Evolutionary conservation across 2,797 vertebrate genomes (phyloP).

Genomic region (Lagocephalus sceleratus): DNA sequence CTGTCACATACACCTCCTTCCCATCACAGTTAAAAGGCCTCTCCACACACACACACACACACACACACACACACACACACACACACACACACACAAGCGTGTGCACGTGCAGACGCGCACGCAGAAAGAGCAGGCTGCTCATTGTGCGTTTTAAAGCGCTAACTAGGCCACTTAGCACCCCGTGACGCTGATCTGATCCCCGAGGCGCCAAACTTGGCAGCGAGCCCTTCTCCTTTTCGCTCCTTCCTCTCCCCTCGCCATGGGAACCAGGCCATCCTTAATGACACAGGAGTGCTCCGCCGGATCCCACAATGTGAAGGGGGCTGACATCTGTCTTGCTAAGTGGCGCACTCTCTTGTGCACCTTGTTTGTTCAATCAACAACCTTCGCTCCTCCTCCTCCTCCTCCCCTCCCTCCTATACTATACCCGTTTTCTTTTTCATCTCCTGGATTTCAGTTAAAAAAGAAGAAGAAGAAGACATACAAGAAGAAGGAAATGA

Average conservation of each 20-base stretch:
- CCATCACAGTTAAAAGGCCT: slow-evolving; percentile 73
- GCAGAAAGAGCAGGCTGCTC: slow-evolving; percentile 70
- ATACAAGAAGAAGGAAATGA: slow-evolving; percentile 30
- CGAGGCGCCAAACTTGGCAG: slow-evolving; percentile 74
- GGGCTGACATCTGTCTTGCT: slow-evolving; percentile 78
- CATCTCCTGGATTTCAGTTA: slow-evolving; percentile 2
- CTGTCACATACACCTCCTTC: slow-evolving; percentile 44
- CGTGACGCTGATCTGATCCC: slow-evolving; percentile 75
- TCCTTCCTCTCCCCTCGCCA: slow-evolving; percentile 70
- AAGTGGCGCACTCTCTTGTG: slow-evolving; percentile 75
- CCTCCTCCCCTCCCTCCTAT: slow-evolving; percentile 2
- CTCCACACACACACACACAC: slow-evolving; percentile 61
- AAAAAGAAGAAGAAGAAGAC: slow-evolving; percentile 12
- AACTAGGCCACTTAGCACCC: slow-evolving; percentile 80
- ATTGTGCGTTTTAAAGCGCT: slow-evolving; percentile 77
- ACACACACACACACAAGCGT: slow-evolving; percentile 65
- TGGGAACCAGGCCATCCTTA: slow-evolving; percentile 79
- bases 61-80: slow-evolving; percentile 63
- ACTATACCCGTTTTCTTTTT: slow-evolving; percentile 27
- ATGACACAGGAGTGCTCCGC: slow-evolving; percentile 70
- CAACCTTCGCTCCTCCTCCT: slow-evolving; percentile 29
- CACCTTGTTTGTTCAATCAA: slow-evolving; percentile 76
- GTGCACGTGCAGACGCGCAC: slow-evolving; percentile 1
- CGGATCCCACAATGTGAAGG: slow-evolving; percentile 72
- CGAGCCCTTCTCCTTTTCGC: slow-evolving; percentile 64